phyloP scores from a whole-genome alignment of 37 sponge, comb jelly and placozoan genomes.

The Ephydatia muelleri region DNA sequence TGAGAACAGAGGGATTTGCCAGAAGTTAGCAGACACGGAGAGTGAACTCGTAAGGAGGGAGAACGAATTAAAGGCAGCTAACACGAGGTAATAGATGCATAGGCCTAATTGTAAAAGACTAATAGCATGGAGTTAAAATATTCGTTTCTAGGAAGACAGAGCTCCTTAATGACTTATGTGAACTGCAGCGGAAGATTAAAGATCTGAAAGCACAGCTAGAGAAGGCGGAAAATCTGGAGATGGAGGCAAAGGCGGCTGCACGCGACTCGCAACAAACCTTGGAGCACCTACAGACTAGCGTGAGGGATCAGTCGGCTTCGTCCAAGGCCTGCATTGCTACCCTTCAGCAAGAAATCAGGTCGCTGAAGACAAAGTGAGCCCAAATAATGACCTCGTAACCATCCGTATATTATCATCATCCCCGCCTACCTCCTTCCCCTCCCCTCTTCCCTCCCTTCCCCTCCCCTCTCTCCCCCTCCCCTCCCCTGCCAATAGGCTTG shows the following conservation, averaged over 20 bases:
- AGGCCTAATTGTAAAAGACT: background rate
- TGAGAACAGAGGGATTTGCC: slow-evolving; percentile 43
- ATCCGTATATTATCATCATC: background rate
- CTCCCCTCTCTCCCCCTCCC: too few relatives aligned
- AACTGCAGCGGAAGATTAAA: slow-evolving; percentile 37
- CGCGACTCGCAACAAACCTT: slow-evolving; percentile 21
- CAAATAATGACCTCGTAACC: background rate
- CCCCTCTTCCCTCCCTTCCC: background rate
- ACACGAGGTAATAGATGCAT: slow-evolving; percentile 13
- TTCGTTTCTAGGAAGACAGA: slow-evolving; percentile 28
- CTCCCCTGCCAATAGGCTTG: slow-evolving; percentile 45
- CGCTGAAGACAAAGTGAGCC: slow-evolving; percentile 46
- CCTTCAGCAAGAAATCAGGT: slow-evolving; percentile 51
- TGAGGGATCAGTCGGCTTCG: slow-evolving; percentile 40
- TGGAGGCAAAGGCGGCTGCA: slow-evolving; percentile 25
- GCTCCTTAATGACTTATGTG: slow-evolving; percentile 34
- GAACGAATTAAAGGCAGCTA: slow-evolving; percentile 31
- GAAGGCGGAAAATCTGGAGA: slow-evolving; percentile 20
- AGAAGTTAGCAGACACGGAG: slow-evolving; percentile 39
- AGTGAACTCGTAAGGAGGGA: slow-evolving; percentile 38
- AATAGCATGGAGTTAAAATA: background rate
- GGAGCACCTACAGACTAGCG: slow-evolving; percentile 20
- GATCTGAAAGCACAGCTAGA: slow-evolving; percentile 42
- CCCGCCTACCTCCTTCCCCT: too few relatives aligned
- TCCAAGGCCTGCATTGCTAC: slow-evolving; percentile 25